phyloP scores from a whole-genome alignment of 2,888 invertebrate genomes.

The Pristionchus maxplancki region DNA sequence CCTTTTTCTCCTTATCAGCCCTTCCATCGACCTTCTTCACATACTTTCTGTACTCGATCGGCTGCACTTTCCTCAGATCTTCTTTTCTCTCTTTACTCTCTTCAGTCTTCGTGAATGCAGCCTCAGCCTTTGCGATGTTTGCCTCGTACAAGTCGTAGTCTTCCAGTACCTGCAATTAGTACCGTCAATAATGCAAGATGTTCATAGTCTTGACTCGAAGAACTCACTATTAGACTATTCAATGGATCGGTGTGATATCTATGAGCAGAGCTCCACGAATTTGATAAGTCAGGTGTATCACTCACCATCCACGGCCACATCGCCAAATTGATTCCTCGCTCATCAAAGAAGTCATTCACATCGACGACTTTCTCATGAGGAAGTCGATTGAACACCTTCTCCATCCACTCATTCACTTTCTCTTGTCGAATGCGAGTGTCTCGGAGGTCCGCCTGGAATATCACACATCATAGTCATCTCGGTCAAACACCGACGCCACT shows the following conservation, averaged over 20 bases:
- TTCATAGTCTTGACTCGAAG: too few relatives aligned
- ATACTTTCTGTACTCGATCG: neutral
- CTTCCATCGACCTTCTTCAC: neutral
- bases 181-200: too few relatives aligned
- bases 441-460: neutral
- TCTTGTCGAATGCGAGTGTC: neutral
- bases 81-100: too few relatives aligned
- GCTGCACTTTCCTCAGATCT: too few relatives aligned
- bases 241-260: too few relatives aligned
- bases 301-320: neutral
- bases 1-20: too few relatives aligned
- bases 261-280: too few relatives aligned
- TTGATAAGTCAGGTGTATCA: too few relatives aligned
- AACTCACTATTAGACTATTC: too few relatives aligned
- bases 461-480: neutral
- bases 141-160: neutral
- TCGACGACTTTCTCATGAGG: neutral
- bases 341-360: neutral
- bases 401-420: neutral
- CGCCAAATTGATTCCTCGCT: neutral
- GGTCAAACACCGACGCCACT: too few relatives aligned
- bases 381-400: neutral
- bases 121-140: neutral
- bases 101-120: too few relatives aligned
- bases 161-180: too few relatives aligned